phyloP scores from a whole-genome alignment of 2,888 invertebrate genomes.

The Acleris laterana region DNA sequence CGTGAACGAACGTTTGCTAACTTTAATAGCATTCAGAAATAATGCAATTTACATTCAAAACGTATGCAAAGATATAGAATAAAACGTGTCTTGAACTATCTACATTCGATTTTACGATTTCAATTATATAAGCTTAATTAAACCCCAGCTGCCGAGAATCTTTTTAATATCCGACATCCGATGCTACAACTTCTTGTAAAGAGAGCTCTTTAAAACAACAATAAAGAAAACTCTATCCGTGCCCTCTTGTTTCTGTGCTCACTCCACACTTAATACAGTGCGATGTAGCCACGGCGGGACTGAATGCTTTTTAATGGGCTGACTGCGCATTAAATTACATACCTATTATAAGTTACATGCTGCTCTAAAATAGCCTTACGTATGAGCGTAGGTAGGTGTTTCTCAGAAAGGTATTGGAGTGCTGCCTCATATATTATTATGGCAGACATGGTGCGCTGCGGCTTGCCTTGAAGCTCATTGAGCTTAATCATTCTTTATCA shows the following conservation, averaged over 20 bases:
- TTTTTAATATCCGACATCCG: constrained; percentile 11
- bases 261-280: constrained; percentile 54
- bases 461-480: constrained; percentile 26
- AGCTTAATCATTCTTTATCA: constrained; percentile 23
- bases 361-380: constrained; percentile 51
- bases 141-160: constrained; percentile 1
- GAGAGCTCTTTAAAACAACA: constrained; percentile 31
- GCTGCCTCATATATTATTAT: constrained; percentile 39
- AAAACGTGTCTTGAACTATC: not conserved
- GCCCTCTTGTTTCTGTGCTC: constrained; percentile 31
- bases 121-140: not conserved
- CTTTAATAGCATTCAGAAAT: constrained; percentile 18
- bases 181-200: constrained; percentile 27
- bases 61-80: not conserved
- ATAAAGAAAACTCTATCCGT: constrained; percentile 39
- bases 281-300: constrained; percentile 55
- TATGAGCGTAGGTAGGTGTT: constrained; percentile 46
- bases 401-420: constrained; percentile 52
- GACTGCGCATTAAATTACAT: constrained; percentile 62
- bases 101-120: not conserved
- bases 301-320: constrained; percentile 77
- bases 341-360: constrained; percentile 60
- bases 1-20: constrained; percentile 21
- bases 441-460: constrained; percentile 11
- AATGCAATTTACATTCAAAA: not conserved